Evolutionary conservation across 2,797 vertebrate genomes (phyloP), one percentile per base, ranked within the genome.

Genomic region (Trematomus bernacchii): DNA sequence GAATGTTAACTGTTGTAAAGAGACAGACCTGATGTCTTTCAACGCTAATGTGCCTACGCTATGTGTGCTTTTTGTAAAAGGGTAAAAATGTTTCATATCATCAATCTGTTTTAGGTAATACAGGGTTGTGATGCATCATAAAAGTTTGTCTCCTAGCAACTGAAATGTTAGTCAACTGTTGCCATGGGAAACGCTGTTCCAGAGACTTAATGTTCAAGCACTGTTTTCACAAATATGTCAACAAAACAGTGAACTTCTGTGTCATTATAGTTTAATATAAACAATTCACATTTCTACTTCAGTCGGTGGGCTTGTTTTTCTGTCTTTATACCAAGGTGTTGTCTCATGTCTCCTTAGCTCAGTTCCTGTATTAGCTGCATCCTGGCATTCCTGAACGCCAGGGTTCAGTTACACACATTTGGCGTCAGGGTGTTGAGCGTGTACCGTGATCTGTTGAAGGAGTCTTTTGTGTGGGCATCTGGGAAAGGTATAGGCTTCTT

Each of bases 381-480:
- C 67, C 71, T 72, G 76, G 42, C 80, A 82, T 89, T 91, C 84
- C 84, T 82, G 33, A 59, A 72, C 82, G 71, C 71, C 59, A 6
- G 68, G 85, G 85, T 79, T 92, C 86, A 37, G 76, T 91, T 92
- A 86, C 90, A 63, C 66, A 61, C 69, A 46, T 75, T 79, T 64
- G 66, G 85, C 88, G 85, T 85, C 64, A 60, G 73, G 77, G 79
- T 70, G 60, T 65, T 47, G 66, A 85, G 69, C 53, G 60, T 55
- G 82, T 90, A 76, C 80, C 61, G 63, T 53, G 89, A 88, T 89
- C 81, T 85, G 84, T 87, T 87, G 77, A 85, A 83, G 87, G 71
- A 79, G 63, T 75, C 90, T 90, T 91, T 93, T 93, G 85, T 92
- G 76, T 69, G 51, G 27, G 71, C 85, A 71, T 91, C 85, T 91